Evolutionary conservation across 2,888 invertebrate species (phyloP), one percentile per base, ranked within the genome.

Genomic region (Oscheius sp.): DNA sequence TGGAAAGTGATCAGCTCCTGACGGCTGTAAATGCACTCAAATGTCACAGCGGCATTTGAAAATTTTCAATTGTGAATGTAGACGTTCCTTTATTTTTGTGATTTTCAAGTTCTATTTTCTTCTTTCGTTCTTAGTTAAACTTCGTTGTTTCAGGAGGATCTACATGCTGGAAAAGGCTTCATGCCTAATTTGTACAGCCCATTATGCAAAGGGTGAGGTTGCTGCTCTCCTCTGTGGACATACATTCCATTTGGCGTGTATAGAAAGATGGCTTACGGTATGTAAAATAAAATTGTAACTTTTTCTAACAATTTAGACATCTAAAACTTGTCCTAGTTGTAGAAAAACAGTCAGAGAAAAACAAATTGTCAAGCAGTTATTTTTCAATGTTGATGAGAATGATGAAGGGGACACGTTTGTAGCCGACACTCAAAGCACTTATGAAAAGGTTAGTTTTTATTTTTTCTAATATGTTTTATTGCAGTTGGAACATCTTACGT

Each of bases 271-370:
- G 55, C 25, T 55, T 13, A 5, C 5, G 55, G 55, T 55, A 25
- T 25, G 9, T 23, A 5, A 3, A 25, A 25, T 23, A 23, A 7
- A 3, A 18, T 49, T n/a, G 3, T 49, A 49, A 18, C 7, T 2
- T 23, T 55, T 23, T 23, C 3, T 55, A 2, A 6, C 13, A 55
- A 25, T 21, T 23, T 6, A 55, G 25, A 55, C 55, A 3, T 49
- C 49, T 18, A 55, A 55, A 55, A 25, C 55, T 5, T 55, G 55
- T 23, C 55, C 55, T 7, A 55, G 21, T 25, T 55, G 55, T 23
- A 16, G 55, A 3, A 25, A 9, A 23, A 55, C 5, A 23, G 21
- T 25, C 6, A 21, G 13, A 25, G 55, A 7, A 2, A 16, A 25
- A 2, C 18, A 55, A 3, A 21, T 55, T 23, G 13, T 55, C 21